Base-by-base conservation (phyloP, 2,888 invertebrate species). In the Sphaerophoria taeniata region DNA sequence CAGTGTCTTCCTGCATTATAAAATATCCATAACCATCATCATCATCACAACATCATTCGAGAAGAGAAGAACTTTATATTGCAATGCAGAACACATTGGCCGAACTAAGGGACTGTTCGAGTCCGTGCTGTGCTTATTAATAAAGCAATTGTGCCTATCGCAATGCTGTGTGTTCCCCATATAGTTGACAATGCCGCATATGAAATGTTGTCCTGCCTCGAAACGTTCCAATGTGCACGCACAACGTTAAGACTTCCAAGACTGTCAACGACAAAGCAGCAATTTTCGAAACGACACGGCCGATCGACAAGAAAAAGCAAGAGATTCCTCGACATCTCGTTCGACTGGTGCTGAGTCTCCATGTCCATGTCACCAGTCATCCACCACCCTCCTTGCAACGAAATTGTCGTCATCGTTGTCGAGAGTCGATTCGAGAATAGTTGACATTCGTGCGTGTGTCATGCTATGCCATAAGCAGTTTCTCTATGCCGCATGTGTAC, bases 61-160 rank as follows among this genome's bases (percentile, higher is more conserved):
- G 43, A 9, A 6, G 43, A 43, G 39, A 60, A 67, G 55, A 77
- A 77, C 39, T 77, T 34, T 11, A 49, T 73, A 77, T 78, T 60
- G 65, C 77, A 67, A 58, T 45, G 72, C 65, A 78, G 51, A 72
- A 72, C 65, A 65, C 65, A 65, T 51, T 51, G 63, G 47, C 11
- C 14, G 14, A n/a, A 53, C 67, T 67, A 24, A 34, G 60, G 72
- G 61, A 69, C 34, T 43, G 53, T 70, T 58, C 43, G 43, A 71
- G 63, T 73, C 61, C 76, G 80, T 85, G 81, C 69, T 53, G 61
- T 76, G 80, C 36, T 76, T 81, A 85, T 81, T 81, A 85, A 85
- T 85, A 85, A 81, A 81, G 85, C 85, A 73, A 85, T 85, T 85
- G 85, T 73, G 77, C 43, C 56, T 71, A 71, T 60, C 16, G 61